Evolutionary conservation across 1,140 invertebrate species (phyloP).

Genomic region (Nomia melanderi): DNA sequence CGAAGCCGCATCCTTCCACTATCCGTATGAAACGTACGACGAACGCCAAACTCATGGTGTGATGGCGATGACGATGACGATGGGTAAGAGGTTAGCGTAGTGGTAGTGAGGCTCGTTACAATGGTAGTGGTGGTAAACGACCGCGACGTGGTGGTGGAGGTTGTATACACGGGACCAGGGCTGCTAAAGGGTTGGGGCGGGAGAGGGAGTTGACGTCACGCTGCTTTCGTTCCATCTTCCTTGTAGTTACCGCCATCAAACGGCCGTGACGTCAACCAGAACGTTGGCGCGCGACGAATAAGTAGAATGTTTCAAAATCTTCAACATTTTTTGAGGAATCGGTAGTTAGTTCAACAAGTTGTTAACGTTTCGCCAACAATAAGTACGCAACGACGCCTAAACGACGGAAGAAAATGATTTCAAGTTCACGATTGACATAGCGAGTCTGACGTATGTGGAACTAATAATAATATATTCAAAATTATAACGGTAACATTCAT

Average conservation of each 20-base stretch:
- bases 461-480: too few relatives aligned
- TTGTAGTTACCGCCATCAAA: constrained; percentile 36
- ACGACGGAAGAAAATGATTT: too few relatives aligned
- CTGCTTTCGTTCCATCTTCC: constrained; percentile 24
- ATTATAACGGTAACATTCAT: too few relatives aligned
- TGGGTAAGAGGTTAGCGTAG: constrained; percentile 14
- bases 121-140: constrained; percentile 40
- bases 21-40: constrained; percentile 7
- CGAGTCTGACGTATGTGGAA: too few relatives aligned
- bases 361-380: too few relatives aligned
- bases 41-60: constrained; percentile 47
- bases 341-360: too few relatives aligned
- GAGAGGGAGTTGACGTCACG: constrained; percentile 37
- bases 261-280: constrained; percentile 37
- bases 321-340: too few relatives aligned
- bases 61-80: constrained; percentile 39
- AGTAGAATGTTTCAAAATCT: too few relatives aligned
- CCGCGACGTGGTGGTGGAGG: constrained; percentile 20
- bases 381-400: too few relatives aligned
- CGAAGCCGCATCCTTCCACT: constrained; percentile 22
- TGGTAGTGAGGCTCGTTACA: constrained; percentile 16
- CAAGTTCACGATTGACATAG: too few relatives aligned
- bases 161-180: constrained; percentile 21
- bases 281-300: constrained; percentile 1
- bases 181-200: constrained; percentile 5